Percentiles rank a stretch among this genome's conserved stretches.
phyloP scores from a whole-genome alignment of 2,888 invertebrate species.

The Ophion ventricosus region DNA sequence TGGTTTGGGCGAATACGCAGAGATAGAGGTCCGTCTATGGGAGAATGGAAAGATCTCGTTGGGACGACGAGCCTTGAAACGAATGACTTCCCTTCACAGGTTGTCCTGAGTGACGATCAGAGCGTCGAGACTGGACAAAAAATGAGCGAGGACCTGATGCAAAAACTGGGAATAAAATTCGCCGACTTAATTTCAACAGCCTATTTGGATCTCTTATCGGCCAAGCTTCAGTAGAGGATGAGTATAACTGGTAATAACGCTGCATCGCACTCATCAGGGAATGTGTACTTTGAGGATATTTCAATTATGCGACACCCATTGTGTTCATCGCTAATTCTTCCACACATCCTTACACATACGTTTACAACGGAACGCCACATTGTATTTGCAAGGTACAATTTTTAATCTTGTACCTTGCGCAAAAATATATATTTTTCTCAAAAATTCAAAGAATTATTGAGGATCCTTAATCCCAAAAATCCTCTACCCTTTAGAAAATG shows the following conservation, averaged over 20 bases:
- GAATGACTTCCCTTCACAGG: constrained; percentile 82
- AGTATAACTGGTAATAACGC: not conserved
- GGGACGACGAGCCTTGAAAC: not conserved
- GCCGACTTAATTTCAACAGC: constrained; percentile 89
- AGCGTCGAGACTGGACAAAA: constrained; percentile 87
- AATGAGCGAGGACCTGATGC: constrained; percentile 89
- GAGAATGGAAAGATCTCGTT: not conserved
- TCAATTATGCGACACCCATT: constrained; percentile 12
- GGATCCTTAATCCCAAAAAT: not conserved
- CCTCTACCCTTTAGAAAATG: not conserved
- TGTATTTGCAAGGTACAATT: constrained; percentile 16
- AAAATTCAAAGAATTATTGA: constrained; percentile 9
- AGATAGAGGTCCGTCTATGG: constrained; percentile 89
- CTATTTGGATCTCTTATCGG: constrained; percentile 89
- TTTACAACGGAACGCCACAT: constrained; percentile 2
- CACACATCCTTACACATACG: constrained; percentile 4
- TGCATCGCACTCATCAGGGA: constrained; percentile 2
- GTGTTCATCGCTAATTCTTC: constrained; percentile 23
- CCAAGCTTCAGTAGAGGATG: constrained; percentile 38
- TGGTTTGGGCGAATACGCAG: constrained; percentile 91
- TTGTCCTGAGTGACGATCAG: constrained; percentile 88
- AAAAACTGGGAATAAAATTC: constrained; percentile 86
- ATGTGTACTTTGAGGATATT: not conserved
- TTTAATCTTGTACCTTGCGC: constrained; percentile 13
- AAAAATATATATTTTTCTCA: constrained; percentile 43